phyloP scores from a whole-genome alignment of 2,113 vertebrate species.

The Coracopsis vasa region DNA sequence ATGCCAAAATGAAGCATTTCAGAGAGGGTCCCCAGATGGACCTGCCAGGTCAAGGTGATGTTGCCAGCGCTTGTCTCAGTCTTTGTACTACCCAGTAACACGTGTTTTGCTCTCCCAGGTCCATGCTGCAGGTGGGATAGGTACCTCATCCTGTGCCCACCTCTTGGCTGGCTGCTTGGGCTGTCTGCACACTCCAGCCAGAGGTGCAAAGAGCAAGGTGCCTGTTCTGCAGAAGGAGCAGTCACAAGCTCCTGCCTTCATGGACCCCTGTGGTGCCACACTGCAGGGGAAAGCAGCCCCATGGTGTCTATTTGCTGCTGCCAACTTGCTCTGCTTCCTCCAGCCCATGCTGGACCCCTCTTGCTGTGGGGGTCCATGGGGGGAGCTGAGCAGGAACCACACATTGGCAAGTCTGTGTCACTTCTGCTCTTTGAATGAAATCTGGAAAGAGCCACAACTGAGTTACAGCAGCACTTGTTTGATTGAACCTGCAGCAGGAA shows the following conservation, averaged over 20 bases:
- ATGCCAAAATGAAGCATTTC: not conserved
- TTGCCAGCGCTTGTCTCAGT: not conserved
- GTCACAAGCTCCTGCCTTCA: not conserved
- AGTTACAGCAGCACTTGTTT: not conserved
- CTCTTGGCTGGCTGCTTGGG: not conserved
- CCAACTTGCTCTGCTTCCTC: not conserved
- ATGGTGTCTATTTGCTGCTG: rapidly evolving
- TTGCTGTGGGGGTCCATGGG: not conserved
- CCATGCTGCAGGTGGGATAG: not conserved
- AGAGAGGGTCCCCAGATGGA: not conserved
- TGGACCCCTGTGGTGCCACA: rapidly evolving
- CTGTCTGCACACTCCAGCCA: not conserved
- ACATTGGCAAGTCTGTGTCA: not conserved
- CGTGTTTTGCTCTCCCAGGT: not conserved
- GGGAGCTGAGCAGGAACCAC: not conserved
- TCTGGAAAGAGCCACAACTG: not conserved
- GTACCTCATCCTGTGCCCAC: too few relatives aligned
- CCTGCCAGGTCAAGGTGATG: not conserved
- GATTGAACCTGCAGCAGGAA: not conserved
- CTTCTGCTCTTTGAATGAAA: not conserved
- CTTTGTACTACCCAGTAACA: not conserved
- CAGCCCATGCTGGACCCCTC: too few relatives aligned
- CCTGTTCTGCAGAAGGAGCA: not conserved
- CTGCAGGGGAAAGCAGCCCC: not conserved
- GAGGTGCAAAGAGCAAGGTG: not conserved